Evolutionary conservation across 1,140 invertebrate genomes (phyloP).

Genomic region (Eumeta japonica): DNA sequence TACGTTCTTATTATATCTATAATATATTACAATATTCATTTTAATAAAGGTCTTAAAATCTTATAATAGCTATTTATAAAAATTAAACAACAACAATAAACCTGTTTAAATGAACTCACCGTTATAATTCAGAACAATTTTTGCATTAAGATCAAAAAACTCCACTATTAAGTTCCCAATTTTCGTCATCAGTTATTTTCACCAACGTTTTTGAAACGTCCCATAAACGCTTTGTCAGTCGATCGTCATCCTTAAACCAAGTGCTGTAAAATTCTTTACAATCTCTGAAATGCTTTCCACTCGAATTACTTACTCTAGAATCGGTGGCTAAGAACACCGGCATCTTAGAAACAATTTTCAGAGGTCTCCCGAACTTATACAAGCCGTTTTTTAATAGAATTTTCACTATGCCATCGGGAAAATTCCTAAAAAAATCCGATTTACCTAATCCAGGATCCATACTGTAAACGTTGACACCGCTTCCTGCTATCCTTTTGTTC

Average conservation of each 20-base stretch:
- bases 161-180: too few species aligned
- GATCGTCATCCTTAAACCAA: conserved; percentile 26
- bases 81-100: too few species aligned
- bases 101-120: too few species aligned
- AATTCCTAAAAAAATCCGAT: conserved; percentile 69
- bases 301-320: conserved; percentile 60
- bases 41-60: too few species aligned
- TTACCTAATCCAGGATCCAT: conserved; percentile 79
- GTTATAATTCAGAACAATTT: too few species aligned
- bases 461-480: conserved; percentile 67
- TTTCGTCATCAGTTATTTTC: conserved; percentile 19
- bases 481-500: conserved; percentile 54
- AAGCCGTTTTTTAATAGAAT: conserved; percentile 24
- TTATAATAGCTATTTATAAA: too few species aligned
- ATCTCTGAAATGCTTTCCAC: conserved; percentile 61
- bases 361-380: conserved; percentile 42
- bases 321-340: conserved; percentile 68
- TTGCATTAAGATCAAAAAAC: too few species aligned
- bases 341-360: conserved; percentile 69
- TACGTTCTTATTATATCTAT: too few species aligned
- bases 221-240: conserved; percentile 21
- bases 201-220: conserved; percentile 23
- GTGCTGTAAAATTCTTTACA: conserved; percentile 42
- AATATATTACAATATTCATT: too few species aligned
- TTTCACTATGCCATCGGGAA: conserved; percentile 50